These are phyloP conservation scores for Lipophrys pholis DNA, from an alignment of 2,113 vertebrate species.

Conservation along the genomic window DNA sequence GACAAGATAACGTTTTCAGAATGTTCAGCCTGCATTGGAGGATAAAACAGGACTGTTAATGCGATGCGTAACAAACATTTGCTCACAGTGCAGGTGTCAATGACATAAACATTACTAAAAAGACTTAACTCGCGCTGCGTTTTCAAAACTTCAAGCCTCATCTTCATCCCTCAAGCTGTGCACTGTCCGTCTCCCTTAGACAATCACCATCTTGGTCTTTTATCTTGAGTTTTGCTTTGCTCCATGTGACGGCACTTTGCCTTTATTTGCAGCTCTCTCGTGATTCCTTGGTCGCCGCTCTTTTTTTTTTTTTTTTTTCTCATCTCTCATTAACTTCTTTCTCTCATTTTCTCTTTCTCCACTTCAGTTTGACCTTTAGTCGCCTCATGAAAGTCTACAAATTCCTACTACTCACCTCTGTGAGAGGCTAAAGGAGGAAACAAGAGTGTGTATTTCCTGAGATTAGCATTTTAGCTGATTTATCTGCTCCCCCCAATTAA, in stretches of 20 bases:
- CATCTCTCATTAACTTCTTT: constrained; percentile 19
- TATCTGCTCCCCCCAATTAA: constrained; percentile 60
- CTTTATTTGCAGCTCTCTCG: constrained; percentile 45
- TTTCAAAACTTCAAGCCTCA: constrained; percentile 24
- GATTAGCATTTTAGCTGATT: constrained; percentile 59
- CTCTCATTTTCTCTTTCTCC: not conserved
- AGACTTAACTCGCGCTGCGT: not conserved
- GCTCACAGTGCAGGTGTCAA: constrained; percentile 7
- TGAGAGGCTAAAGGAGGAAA: constrained; percentile 19
- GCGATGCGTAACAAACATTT: not conserved
- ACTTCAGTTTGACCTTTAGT: constrained; percentile 58
- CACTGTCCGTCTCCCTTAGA: not conserved
- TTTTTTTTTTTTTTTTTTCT: constrained; percentile 23
- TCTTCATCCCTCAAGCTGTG: constrained; percentile 11
- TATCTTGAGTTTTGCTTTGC: constrained; percentile 22
- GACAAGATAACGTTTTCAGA: constrained; percentile 9
- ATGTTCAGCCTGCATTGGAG: not conserved
- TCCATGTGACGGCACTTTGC: constrained; percentile 15
- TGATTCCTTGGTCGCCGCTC: constrained; percentile 29
- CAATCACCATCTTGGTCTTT: constrained; percentile 9
- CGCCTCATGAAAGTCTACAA: constrained; percentile 34
- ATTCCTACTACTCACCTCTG: constrained; percentile 27
- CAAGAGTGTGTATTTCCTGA: constrained; percentile 49
- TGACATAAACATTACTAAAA: constrained; percentile 6
- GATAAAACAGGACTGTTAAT: constrained; percentile 12